Base-by-base conservation (phyloP, 2,113 vertebrate genomes). In the Dascyllus trimaculatus region DNA sequence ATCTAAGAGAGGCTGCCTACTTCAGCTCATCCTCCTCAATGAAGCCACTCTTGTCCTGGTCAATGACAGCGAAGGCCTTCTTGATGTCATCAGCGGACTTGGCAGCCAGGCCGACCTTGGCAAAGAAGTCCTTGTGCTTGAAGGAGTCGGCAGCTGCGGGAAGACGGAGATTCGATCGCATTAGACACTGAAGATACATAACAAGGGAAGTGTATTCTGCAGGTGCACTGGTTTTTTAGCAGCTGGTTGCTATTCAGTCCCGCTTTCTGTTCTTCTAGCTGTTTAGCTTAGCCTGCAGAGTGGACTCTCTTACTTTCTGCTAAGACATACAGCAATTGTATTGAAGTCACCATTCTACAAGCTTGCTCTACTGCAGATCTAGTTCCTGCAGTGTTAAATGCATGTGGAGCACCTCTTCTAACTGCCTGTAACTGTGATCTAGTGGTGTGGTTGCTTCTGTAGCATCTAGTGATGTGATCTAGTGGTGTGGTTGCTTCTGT, bases 11-110 rank as follows among this genome's bases (percentile, higher is more conserved):
- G 18, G 9, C 7, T 52, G 61, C 93, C 85, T 94, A 96, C 96
- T 95, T 93, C 66, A 96, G 94, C 87, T 97, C 95, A 0, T 96
- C 96, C 89, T 96, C 95, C 92, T 97, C 96, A 52, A 95, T 95
- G 93, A 91, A 96, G 85, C 94, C 94, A 35, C 95, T 96, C 91
- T 93, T 93, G 93, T 96, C 96, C 91, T 95, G 95, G 90, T 97
- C 96, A 87, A 97, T 95, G 89, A 96, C 85, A 2, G 52, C 78
- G 65, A 96, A 97, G 64, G 95, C 93, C 85, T 90, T 93, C 92
- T 94, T 95, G 90, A 96, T 79, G 1, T 94, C 89, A 13, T 92
- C 95, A 0, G 86, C 13, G 11, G 90, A 87, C 93, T 96, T 97
- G 88, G 45, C 88, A 29, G 92, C 2, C 90, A 96, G 91, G 49